phyloP scores from a whole-genome alignment of 1,140 invertebrate species.

The Tetragonula clypearis region DNA sequence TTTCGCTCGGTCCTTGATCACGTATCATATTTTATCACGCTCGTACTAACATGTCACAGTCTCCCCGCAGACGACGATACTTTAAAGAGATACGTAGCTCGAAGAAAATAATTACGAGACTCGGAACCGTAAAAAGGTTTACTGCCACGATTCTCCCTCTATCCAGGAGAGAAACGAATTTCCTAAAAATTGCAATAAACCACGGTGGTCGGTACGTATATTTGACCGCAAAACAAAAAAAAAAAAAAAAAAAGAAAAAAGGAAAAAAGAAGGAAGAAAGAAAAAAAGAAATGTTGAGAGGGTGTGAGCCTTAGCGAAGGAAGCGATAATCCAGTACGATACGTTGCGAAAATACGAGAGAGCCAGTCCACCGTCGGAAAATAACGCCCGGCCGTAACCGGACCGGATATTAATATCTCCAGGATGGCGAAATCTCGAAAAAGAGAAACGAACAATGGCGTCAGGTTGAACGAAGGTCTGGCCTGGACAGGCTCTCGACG shows the following conservation, averaged over 20 bases:
- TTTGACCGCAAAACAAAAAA: not conserved
- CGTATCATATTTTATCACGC: not conserved
- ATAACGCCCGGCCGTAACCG: slow-evolving; percentile 17
- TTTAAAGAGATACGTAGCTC: not conserved
- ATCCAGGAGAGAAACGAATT: not conserved
- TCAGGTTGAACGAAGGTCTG: slow-evolving; percentile 46
- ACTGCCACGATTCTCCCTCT: not conserved
- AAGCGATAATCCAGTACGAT: slow-evolving; percentile 3
- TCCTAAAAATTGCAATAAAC: slow-evolving; percentile 10
- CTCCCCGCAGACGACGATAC: too few relatives aligned
- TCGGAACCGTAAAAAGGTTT: not conserved
- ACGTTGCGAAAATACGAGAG: slow-evolving; percentile 20
- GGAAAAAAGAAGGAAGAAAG: not conserved
- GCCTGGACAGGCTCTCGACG: slow-evolving; percentile 51
- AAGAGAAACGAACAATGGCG: slow-evolving; percentile 55
- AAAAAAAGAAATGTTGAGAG: not conserved
- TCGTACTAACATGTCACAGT: not conserved
- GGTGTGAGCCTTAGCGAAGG: not conserved
- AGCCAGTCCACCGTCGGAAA: not conserved
- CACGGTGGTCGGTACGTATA: not conserved
- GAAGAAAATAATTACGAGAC: not conserved
- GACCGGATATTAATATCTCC: slow-evolving; percentile 53
- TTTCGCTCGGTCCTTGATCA: too few relatives aligned
- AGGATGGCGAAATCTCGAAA: slow-evolving; percentile 39
- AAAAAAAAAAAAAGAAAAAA: not conserved